phyloP scores from a whole-genome alignment of 2,888 invertebrate genomes.

The Lithophane leautieri region DNA sequence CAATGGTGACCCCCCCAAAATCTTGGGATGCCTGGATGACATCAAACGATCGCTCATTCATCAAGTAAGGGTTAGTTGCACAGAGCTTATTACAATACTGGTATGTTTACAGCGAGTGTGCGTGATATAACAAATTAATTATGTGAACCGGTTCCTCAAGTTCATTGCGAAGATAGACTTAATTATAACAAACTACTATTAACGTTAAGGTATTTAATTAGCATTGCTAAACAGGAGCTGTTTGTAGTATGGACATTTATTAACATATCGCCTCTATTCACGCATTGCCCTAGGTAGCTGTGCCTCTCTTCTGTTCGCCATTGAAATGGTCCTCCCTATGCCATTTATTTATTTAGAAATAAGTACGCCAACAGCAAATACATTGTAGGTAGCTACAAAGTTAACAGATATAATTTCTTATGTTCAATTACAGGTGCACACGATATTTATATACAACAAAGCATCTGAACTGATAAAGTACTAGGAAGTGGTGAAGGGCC shows the following conservation, averaged over 20 bases:
- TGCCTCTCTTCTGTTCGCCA: background rate
- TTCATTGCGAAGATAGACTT: conserved; percentile 33
- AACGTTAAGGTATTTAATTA: conserved; percentile 8
- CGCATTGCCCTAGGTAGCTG: background rate
- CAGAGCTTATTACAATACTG: no score
- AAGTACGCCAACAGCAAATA: no score
- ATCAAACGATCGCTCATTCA: background rate
- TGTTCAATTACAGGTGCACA: no score
- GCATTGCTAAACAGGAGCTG: conserved; percentile 6
- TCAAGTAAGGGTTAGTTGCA: no score
- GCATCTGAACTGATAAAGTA: no score
- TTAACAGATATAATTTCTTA: no score
- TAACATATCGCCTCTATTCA: background rate
- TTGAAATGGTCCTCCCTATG: background rate
- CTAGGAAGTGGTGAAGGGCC: no score
- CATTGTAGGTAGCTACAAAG: no score
- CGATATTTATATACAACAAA: no score
- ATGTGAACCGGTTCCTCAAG: conserved; percentile 39
- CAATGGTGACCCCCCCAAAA: no score
- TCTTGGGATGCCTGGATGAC: background rate
- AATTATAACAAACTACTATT: background rate
- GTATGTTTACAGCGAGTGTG: background rate
- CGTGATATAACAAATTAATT: conserved; percentile 15
- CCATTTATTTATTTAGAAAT: no score
- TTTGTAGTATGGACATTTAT: conserved; percentile 6